Conservation (phyloP, 2,797 vertebrate genomes). For the Macrochelys suwanniensis region DNA sequence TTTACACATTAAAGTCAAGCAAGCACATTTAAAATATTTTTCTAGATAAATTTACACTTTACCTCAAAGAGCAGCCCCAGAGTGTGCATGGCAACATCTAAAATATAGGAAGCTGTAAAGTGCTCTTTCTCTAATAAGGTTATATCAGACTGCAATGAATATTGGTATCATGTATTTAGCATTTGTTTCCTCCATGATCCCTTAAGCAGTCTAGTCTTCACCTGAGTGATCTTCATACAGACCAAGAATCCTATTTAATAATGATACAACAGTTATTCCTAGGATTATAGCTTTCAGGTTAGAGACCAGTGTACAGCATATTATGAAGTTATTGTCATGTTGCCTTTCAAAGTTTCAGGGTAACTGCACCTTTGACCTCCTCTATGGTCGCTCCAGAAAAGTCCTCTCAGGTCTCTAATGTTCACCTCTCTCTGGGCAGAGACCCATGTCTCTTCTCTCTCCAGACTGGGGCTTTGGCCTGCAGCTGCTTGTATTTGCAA, state of each 20-base stretch:
- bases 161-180: not conserved
- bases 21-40: not conserved
- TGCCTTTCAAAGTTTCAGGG: not conserved
- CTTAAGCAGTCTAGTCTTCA: not conserved
- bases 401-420: not conserved
- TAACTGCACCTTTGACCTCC: not conserved
- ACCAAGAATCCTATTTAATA: not conserved
- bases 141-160: not conserved
- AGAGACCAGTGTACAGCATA: no score
- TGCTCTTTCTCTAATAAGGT: not conserved
- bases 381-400: not conserved
- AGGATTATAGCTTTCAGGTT: not conserved
- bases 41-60: not conserved
- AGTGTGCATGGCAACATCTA: not conserved
- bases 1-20: not conserved
- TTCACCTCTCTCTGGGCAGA: not conserved
- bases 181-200: not conserved
- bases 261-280: not conserved
- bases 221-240: not conserved
- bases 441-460: not conserved
- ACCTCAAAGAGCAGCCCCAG: not conserved
- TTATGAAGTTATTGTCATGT: no score
- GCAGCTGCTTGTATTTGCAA: not conserved
- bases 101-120: not conserved
- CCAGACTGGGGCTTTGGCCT: not conserved